Percentiles rank a stretch among this genome's conserved stretches.
These are phyloP conservation scores for Callionymus lyra DNA, from an alignment of 2,113 vertebrate genomes.

Conservation along the genomic window DNA sequence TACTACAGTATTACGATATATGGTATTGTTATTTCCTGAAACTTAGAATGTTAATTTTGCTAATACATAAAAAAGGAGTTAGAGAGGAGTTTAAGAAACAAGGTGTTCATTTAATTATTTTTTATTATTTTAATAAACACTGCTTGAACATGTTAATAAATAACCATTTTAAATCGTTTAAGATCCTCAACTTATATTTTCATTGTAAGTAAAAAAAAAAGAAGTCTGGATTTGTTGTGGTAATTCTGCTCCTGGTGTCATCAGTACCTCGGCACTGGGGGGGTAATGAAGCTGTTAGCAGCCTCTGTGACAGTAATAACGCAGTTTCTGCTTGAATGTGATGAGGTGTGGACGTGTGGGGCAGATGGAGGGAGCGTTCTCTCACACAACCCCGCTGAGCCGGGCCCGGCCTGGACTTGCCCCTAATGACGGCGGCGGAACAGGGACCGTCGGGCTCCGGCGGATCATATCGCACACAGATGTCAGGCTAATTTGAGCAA, in stretches of 20 bases:
- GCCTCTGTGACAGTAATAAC: slow-evolving; percentile 51
- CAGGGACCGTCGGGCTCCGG: neutral
- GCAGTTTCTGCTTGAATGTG: slow-evolving; percentile 35
- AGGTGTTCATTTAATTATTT: no score
- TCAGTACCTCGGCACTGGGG: no score
- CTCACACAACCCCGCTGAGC: slow-evolving; percentile 29
- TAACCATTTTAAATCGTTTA: no score
- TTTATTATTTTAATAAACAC: no score
- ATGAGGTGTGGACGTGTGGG: slow-evolving; percentile 46
- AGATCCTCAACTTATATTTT: no score
- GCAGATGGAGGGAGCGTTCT: slow-evolving; percentile 21
- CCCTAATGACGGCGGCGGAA: slow-evolving; percentile 36
- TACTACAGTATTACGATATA: no score
- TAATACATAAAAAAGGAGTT: no score
- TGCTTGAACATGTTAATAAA: no score
- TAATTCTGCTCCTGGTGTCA: slow-evolving; percentile 31
- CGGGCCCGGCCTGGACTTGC: slow-evolving; percentile 50
- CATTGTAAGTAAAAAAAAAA: no score
- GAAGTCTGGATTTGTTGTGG: slow-evolving; percentile 25
- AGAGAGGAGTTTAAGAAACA: no score
- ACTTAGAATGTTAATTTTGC: no score
- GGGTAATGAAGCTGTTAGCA: slow-evolving; percentile 55
- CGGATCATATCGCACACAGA: slow-evolving; percentile 3
- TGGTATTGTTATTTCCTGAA: no score
- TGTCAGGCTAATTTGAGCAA: slow-evolving; percentile 43